Percentiles rank a stretch among this genome's conserved stretches.
Evolutionary conservation across 2,888 invertebrate species (phyloP).

Genomic region (Andrena praecox): DNA sequence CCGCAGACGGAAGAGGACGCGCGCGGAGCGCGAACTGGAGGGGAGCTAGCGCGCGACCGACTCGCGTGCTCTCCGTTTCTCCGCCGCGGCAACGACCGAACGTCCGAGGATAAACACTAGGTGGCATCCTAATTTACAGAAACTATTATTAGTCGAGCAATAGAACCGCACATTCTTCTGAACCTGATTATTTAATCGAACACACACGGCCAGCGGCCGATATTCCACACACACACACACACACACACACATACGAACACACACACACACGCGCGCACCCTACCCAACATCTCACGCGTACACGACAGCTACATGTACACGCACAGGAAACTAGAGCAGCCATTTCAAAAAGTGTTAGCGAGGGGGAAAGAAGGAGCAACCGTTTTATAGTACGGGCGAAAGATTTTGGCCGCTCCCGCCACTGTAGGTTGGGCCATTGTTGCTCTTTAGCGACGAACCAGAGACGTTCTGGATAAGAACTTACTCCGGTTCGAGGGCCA

Average conservation of each 20-base stretch:
- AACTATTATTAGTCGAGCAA: conserved; percentile 64
- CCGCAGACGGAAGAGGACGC: conserved; percentile 33
- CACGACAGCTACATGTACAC: conserved; percentile 9
- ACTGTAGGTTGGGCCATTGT: neutral
- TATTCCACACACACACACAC: conserved; percentile 31
- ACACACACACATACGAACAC: conserved; percentile 24
- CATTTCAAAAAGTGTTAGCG: neutral
- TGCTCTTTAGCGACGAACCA: too few relatives aligned
- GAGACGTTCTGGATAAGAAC: too few relatives aligned
- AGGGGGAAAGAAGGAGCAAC: neutral
- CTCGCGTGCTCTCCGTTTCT: conserved; percentile 49
- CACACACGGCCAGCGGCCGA: conserved; percentile 50
- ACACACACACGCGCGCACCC: conserved; percentile 18
- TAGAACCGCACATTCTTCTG: conserved; percentile 69
- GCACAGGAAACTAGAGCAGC: neutral
- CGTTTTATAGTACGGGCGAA: neutral
- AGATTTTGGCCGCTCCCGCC: conserved; percentile 3
- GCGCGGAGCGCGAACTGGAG: neutral
- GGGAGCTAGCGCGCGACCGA: neutral
- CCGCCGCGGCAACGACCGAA: conserved; percentile 47
- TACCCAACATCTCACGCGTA: conserved; percentile 1
- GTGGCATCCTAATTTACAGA: conserved; percentile 69
- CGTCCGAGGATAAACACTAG: conserved; percentile 57
- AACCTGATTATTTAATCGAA: conserved; percentile 69
- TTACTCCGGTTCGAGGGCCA: too few relatives aligned